Percentiles rank a stretch among this genome's conserved stretches.
Evolutionary conservation across 1,140 invertebrate genomes (phyloP).

Genomic region (Harlomillsia oculata): DNA sequence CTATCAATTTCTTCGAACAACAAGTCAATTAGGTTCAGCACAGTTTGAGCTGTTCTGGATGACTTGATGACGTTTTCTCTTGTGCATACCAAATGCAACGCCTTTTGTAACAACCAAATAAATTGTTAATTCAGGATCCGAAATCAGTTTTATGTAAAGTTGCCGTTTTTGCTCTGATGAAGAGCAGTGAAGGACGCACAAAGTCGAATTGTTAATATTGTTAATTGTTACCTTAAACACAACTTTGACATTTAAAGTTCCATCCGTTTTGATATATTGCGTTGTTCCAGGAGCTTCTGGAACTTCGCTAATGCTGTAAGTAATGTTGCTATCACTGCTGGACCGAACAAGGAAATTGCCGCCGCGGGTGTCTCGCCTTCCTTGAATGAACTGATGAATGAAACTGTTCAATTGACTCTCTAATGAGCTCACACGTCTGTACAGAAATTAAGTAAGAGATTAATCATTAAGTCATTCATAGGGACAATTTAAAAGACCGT

Average conservation of each 20-base stretch:
- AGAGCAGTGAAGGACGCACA: neutral
- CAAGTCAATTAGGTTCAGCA: conserved; percentile 78
- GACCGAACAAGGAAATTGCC: conserved; percentile 58
- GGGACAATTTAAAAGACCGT: too few species aligned
- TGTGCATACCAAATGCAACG: conserved; percentile 71
- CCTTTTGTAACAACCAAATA: conserved; percentile 47
- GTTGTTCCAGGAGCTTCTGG: conserved; percentile 67
- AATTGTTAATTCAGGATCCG: neutral
- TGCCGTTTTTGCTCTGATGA: neutral
- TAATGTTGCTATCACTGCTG: conserved; percentile 89
- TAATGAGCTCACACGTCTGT: conserved; percentile 26
- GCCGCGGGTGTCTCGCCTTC: conserved; percentile 4
- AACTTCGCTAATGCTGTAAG: conserved; percentile 63
- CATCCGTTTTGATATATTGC: conserved; percentile 88
- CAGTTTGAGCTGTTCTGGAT: conserved; percentile 75
- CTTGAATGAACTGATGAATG: conserved; percentile 21
- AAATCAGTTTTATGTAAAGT: neutral
- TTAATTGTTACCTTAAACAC: conserved; percentile 85
- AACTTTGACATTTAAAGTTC: conserved; percentile 82
- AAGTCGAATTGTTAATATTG: neutral
- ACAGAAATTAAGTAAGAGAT: too few species aligned
- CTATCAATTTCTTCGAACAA: conserved; percentile 55
- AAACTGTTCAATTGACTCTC: conserved; percentile 30
- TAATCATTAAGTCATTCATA: too few species aligned
- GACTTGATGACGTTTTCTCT: conserved; percentile 66